phyloP scores from a whole-genome alignment of 2,888 invertebrate species.

The Hedya salicella region DNA sequence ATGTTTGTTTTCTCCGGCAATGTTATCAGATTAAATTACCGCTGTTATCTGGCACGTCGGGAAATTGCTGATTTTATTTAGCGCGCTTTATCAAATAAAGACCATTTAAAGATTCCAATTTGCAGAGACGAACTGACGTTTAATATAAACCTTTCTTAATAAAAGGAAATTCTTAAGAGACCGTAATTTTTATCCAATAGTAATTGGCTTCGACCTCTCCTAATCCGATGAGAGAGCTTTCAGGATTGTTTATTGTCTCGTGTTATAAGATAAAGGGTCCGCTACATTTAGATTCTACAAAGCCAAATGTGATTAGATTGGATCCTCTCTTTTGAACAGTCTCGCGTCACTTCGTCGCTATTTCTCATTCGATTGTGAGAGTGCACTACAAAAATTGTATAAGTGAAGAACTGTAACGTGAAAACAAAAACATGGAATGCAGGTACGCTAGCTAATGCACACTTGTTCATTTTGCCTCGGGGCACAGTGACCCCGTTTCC shows the following conservation, averaged over 20 bases:
- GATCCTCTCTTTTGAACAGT: slow-evolving; percentile 20
- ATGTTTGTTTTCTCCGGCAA: slow-evolving; percentile 29
- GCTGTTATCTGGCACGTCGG: slow-evolving; percentile 14
- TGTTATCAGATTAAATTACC: slow-evolving; percentile 36
- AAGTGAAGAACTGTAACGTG: slow-evolving; percentile 7
- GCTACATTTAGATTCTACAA: slow-evolving; percentile 30
- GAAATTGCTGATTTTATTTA: slow-evolving; percentile 28
- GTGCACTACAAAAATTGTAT: slow-evolving; percentile 6
- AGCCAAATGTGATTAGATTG: slow-evolving; percentile 40
- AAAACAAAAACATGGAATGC: slow-evolving; percentile 28
- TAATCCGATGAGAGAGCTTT: slow-evolving; percentile 38
- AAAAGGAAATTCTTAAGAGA: slow-evolving; percentile 23
- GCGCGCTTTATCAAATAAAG: slow-evolving; percentile 18
- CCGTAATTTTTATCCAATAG: slow-evolving; percentile 33
- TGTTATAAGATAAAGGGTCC: slow-evolving; percentile 35
- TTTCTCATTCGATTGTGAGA: neutral
- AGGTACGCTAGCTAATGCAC: slow-evolving; percentile 25
- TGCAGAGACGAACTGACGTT: slow-evolving; percentile 11
- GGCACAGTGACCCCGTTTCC: slow-evolving; percentile 67
- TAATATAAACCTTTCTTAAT: slow-evolving; percentile 12
- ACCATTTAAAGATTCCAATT: slow-evolving; percentile 15
- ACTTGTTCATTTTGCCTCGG: slow-evolving; percentile 59
- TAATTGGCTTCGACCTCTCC: slow-evolving; percentile 34
- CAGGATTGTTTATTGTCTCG: slow-evolving; percentile 39
- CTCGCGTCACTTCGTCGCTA: slow-evolving; percentile 1